Evolutionary conservation across 1,140 invertebrate genomes (phyloP), one percentile per base, ranked within the genome.

Genomic region (Cotesia glomerata): DNA sequence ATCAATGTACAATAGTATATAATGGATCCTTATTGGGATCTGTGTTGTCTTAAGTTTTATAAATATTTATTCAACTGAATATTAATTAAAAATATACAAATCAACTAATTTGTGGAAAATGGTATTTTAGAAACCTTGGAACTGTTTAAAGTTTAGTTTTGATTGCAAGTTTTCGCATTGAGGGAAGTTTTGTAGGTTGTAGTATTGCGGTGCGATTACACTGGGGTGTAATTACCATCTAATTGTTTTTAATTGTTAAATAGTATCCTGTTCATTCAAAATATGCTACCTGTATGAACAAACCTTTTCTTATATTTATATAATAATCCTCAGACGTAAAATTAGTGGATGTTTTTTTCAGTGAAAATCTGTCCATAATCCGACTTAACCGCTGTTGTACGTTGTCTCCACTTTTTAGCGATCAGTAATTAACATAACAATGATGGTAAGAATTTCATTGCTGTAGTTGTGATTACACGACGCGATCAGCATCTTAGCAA

Each of bases 271-370:
- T 97, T 75, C 96, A 88, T 84, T 99, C 97, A 72, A 99, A 88
- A 90, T 99, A 97, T 3, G 97, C 97, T 87, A 97, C 97, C 93
- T 99, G 98, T 98, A 99, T 99, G 84, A 99, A 99, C 82, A 99
- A 99, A 65, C 98, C 97, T 89, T 99, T 99, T 74, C 98, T 90
- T 78, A 99, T 99, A 84, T 99, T 99, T 62, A 99, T 93, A 84
- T 99, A 99, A 84, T 99, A 99, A 87, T 99, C 98, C 85, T 97
- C 95, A 36, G 95, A 98, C 36, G 95, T 98, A 85, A 99, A 99
- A 76, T 99, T 97, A n/a, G 98, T 99, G 56, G 96, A 98, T 5
- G 95, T 95, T 58, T 97, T 88, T 81, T 96, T 95, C 69, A 99
- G 88, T 82, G 93, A 95, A 84, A 99, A 99, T 75, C 98, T 90